Percentiles rank a stretch among this genome's conserved stretches.
Conservation (phyloP, 1,140 invertebrate genomes). For the Achatina immaculata region DNA sequence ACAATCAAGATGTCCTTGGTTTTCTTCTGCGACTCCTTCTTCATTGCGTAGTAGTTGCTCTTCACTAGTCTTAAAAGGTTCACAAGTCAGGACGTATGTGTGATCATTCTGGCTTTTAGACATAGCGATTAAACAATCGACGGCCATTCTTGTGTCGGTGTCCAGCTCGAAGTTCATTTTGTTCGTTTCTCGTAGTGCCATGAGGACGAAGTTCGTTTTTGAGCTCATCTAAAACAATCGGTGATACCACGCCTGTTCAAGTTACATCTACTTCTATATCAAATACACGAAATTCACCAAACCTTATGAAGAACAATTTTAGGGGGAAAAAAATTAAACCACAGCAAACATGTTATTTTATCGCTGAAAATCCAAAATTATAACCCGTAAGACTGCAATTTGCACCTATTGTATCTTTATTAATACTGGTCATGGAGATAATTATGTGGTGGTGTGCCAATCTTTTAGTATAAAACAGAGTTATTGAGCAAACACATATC, state of each 20-base stretch:
- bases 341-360: too few species aligned
- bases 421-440: too few species aligned
- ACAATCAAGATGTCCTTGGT: conserved; percentile 25
- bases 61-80: background rate
- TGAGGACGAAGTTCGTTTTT: conserved; percentile 4
- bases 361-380: too few species aligned
- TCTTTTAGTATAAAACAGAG: too few species aligned
- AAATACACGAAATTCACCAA: background rate
- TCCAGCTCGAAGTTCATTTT: conserved; percentile 25
- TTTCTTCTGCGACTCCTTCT: too few species aligned
- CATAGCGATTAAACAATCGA: conserved; percentile 37
- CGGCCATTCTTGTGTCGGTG: conserved; percentile 36
- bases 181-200: conserved; percentile 33
- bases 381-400: too few species aligned
- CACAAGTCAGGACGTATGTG: conserved; percentile 35
- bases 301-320: background rate
- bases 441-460: too few species aligned
- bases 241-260: background rate
- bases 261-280: background rate
- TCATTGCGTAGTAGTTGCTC: background rate
- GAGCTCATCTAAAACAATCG: conserved; percentile 3
- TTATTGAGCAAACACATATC: too few species aligned
- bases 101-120: conserved; percentile 36
- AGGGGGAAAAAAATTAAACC: background rate
- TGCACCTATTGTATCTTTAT: background rate